Evolutionary conservation across 2,113 vertebrate genomes (phyloP), one percentile per base, ranked within the genome.

Genomic region (Chrysochloris asiatica): DNA sequence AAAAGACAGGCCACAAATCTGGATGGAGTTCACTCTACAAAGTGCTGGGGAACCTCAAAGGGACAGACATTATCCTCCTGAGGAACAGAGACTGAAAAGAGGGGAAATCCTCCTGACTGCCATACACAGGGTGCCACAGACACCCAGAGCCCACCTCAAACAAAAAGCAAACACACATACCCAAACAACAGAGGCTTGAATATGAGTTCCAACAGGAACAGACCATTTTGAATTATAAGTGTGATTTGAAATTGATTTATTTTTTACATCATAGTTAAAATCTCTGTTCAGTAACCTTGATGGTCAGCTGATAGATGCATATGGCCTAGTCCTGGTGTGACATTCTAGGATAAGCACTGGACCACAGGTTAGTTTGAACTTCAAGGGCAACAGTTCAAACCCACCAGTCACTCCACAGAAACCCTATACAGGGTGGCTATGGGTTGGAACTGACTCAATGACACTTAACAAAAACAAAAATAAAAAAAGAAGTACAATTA

Each of bases 51-150:
- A 22, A 0, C 14, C 38, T 59, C 76, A 24, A 36, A 43, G 50
- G 14, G 1, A 17, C 26, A 47, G 43, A 12, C 0, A n/a, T 30
- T 28, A 10, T 69, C 67, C 16, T 76, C 38, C 84, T 50, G 19
- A 87, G 36, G 13, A 80, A 43, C n/a, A 67, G 41, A 43, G 30
- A 38, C 8, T 48, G 43, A 38, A 72, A n/a, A 59, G 43, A 6
- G 3, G 12, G 45, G 52, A 75, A 26, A 47, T 11, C 22, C 28
- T 41, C n/a, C 21, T 19, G 28, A 45, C 16, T 41, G 4, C 7
- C 19, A 0, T 2, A 24, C 8, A 0, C 0, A 48, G 45, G 9
- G 22, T 14, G 7, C 8, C 3, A 0, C 2, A 6, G 30, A 43
- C 16, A 3, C 22, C 6, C 38, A 59, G 13, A 19, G 47, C 41